Conservation (phyloP, 2,797 vertebrate species). For the Centropyge bicolor region DNA sequence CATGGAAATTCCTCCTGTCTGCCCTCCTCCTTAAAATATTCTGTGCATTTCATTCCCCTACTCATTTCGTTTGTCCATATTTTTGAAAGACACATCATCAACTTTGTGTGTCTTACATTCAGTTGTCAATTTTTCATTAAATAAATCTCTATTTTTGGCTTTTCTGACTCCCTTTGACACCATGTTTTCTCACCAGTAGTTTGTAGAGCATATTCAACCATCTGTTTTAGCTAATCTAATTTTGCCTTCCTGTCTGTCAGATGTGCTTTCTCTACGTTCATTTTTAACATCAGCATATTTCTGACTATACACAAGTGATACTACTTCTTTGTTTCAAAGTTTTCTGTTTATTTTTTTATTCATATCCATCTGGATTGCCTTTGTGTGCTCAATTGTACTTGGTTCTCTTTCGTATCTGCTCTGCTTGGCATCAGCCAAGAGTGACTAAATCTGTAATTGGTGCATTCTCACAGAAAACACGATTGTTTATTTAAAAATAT, state of each 20-base stretch:
- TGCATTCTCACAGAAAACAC: neutral
- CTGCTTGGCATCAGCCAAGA: neutral
- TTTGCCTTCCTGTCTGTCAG: slow-evolving; percentile 13
- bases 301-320: slow-evolving; percentile 11
- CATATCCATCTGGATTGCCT: slow-evolving; percentile 8
- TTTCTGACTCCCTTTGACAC: slow-evolving; percentile 4
- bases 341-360: slow-evolving; percentile 1
- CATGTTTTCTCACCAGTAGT: neutral
- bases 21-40: slow-evolving; percentile 22
- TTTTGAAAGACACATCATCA: slow-evolving; percentile 29
- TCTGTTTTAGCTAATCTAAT: slow-evolving; percentile 30
- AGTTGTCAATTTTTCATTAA: slow-evolving; percentile 40
- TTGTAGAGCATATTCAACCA: slow-evolving; percentile 11
- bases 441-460: neutral
- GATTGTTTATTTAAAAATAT: neutral
- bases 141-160: slow-evolving; percentile 30
- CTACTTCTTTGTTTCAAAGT: slow-evolving; percentile 5
- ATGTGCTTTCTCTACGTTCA: neutral
- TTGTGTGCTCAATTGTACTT: neutral
- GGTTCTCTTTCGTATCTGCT: neutral
- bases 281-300: neutral
- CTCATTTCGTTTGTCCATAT: slow-evolving; percentile 32
- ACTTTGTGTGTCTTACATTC: slow-evolving; percentile 8
- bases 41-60: neutral
- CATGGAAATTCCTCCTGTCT: slow-evolving; percentile 40